Conservation (phyloP, 2,888 invertebrate species). For the Atherix ibis region DNA sequence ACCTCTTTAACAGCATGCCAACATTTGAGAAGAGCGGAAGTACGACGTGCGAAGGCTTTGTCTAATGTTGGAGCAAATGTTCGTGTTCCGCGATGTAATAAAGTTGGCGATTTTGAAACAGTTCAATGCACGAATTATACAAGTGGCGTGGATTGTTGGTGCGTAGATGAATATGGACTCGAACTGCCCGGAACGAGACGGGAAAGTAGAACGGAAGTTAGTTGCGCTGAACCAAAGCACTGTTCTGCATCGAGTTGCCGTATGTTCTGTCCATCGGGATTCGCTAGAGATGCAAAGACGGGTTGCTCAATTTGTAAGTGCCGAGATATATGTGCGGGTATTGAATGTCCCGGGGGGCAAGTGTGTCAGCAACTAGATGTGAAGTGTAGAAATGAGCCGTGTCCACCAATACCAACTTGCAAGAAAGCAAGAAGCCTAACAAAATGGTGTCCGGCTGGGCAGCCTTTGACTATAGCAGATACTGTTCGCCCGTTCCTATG, state of each 20-base stretch:
- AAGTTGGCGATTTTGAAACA: slow-evolving; percentile 54
- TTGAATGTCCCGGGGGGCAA: slow-evolving; percentile 60
- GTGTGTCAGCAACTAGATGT: slow-evolving; percentile 65
- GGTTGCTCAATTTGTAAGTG: slow-evolving; percentile 72
- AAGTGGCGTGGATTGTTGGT: slow-evolving; percentile 60
- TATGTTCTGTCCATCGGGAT: slow-evolving; percentile 75
- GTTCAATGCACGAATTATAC: slow-evolving; percentile 63
- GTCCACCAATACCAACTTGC: slow-evolving; percentile 74
- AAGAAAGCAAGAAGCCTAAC: slow-evolving; percentile 59
- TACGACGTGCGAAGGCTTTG: slow-evolving; percentile 43
- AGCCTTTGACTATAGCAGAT: slow-evolving; percentile 53
- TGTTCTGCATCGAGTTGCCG: slow-evolving; percentile 71
- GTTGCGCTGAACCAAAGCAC: slow-evolving; percentile 37
- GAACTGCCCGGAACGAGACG: slow-evolving; percentile 64
- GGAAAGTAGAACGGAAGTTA: slow-evolving; percentile 18
- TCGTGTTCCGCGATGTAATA: slow-evolving; percentile 55
- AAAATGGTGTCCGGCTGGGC: slow-evolving; percentile 63
- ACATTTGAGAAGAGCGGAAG: slow-evolving; percentile 44
- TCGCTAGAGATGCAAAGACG: slow-evolving; percentile 45
- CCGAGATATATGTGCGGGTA: slow-evolving; percentile 59
- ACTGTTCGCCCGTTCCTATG: slow-evolving; percentile 67
- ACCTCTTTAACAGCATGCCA: slow-evolving; percentile 45
- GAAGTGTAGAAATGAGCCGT: slow-evolving; percentile 61
- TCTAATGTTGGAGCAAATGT: slow-evolving; percentile 33
- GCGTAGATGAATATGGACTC: slow-evolving; percentile 62